Evolutionary conservation across 2,113 vertebrate genomes (phyloP).

Genomic region (Chascanopsetta lugubris): DNA sequence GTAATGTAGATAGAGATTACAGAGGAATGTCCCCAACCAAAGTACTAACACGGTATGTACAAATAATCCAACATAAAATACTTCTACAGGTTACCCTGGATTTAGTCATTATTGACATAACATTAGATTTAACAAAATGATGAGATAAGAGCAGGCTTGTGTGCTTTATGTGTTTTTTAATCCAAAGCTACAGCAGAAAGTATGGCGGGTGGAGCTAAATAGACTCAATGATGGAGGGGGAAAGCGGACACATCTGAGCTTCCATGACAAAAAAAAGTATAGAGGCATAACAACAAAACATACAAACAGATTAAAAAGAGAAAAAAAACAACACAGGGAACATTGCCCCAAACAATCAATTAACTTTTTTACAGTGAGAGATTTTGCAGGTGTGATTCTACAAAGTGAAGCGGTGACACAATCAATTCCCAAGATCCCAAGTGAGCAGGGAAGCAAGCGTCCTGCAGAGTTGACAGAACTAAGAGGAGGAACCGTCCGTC

Average conservation of each 20-base stretch:
- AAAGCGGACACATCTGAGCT: slow-evolving; percentile 39
- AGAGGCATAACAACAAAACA: slow-evolving; percentile 12
- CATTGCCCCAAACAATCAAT: slow-evolving; percentile 46
- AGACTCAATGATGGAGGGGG: slow-evolving; percentile 16
- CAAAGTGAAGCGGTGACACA: slow-evolving; percentile 46
- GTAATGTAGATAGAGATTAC: too few species aligned
- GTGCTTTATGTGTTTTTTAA: slow-evolving; percentile 85
- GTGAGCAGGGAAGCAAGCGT: slow-evolving; percentile 31
- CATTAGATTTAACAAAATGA: slow-evolving; percentile 9
- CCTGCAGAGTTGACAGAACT: slow-evolving; percentile 17
- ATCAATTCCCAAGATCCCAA: slow-evolving; percentile 46
- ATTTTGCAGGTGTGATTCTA: slow-evolving; percentile 55
- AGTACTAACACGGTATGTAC: too few species aligned
- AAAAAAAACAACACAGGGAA: not conserved
- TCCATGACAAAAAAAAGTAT: slow-evolving; percentile 59
- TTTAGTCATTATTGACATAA: too few species aligned
- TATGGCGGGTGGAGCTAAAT: slow-evolving; percentile 79
- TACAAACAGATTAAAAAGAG: slow-evolving; percentile 4
- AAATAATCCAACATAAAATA: too few species aligned
- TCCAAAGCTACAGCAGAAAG: slow-evolving; percentile 86
- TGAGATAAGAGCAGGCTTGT: slow-evolving; percentile 1
- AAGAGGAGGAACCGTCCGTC: slow-evolving; percentile 7
- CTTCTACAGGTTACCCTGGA: too few species aligned
- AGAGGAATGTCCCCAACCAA: too few species aligned
- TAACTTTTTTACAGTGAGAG: slow-evolving; percentile 61